phyloP scores from a whole-genome alignment of 2,888 invertebrate genomes.

The Megalurothrips usitatus region DNA sequence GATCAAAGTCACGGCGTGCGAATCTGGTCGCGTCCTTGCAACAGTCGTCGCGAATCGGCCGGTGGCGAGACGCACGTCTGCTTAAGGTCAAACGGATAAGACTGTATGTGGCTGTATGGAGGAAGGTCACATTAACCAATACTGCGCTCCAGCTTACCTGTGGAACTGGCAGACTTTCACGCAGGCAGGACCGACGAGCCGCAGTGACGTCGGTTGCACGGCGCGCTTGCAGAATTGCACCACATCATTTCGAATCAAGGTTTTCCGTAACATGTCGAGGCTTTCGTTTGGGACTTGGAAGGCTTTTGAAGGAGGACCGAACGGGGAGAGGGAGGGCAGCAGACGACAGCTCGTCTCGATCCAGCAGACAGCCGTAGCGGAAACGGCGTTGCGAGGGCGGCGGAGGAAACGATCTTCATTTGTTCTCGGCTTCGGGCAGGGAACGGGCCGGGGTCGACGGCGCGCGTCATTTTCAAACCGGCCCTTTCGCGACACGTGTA shows the following conservation, averaged over 20 bases:
- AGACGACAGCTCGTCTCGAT: background rate
- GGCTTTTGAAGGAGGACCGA: slow-evolving; percentile 15
- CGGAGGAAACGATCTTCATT: too few relatives aligned
- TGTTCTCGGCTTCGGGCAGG: too few relatives aligned
- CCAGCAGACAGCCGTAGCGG: background rate
- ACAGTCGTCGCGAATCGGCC: too few relatives aligned
- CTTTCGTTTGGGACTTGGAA: background rate
- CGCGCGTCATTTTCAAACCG: too few relatives aligned
- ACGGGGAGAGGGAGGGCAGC: background rate
- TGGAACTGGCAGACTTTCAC: slow-evolving; percentile 1
- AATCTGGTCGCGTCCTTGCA: too few relatives aligned
- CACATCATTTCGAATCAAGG: slow-evolving; percentile 22
- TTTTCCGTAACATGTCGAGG: slow-evolving; percentile 17
- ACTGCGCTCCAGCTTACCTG: background rate
- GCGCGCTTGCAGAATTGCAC: slow-evolving; percentile 22
- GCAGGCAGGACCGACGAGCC: background rate
- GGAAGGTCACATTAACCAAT: slow-evolving; percentile 16
- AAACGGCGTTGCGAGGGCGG: background rate
- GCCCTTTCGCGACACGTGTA: too few relatives aligned
- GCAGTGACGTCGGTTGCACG: background rate
- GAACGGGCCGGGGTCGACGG: too few relatives aligned
- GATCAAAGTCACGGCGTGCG: too few relatives aligned
- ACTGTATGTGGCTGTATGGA: background rate
- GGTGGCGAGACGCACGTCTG: background rate
- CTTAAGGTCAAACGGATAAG: slow-evolving; percentile 23